Conservation (phyloP, 35 echinoderm and acorn worm genomes). For the Amphiura filiformis region DNA sequence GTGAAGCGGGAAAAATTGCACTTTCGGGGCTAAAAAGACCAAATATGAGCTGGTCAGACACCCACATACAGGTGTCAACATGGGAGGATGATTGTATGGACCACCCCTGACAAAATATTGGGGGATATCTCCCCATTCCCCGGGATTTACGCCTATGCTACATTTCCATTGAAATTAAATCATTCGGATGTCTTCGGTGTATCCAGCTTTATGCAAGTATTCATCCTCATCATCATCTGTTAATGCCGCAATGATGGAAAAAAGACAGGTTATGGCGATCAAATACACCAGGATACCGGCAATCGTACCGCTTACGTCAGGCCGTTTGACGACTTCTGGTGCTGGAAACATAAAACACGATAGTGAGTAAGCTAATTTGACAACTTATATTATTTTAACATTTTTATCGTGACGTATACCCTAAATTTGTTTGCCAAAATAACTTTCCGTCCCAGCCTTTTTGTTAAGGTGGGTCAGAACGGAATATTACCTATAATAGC, state of each 20-base stretch:
- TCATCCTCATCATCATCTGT: background rate
- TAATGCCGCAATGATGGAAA: background rate
- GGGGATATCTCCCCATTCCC: no score
- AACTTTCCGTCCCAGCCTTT: background rate
- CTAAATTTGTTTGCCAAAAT: background rate
- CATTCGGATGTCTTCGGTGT: background rate
- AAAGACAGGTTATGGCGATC: background rate
- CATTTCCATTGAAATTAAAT: background rate
- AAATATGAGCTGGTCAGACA: no score
- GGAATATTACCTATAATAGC: background rate
- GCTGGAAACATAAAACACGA: background rate
- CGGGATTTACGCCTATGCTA: no score
- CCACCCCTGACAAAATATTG: no score
- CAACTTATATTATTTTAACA: background rate
- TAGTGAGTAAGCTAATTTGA: background rate
- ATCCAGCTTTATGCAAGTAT: background rate
- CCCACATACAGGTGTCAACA: no score
- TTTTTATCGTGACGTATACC: background rate
- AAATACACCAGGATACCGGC: background rate
- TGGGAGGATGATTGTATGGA: no score
- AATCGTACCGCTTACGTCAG: background rate
- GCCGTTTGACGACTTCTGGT: background rate
- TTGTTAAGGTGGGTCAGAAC: background rate
- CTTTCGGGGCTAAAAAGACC: no score
- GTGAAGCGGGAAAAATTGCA: no score